phyloP scores from a whole-genome alignment of 2,113 vertebrate genomes.

The Notothenia coriiceps region DNA sequence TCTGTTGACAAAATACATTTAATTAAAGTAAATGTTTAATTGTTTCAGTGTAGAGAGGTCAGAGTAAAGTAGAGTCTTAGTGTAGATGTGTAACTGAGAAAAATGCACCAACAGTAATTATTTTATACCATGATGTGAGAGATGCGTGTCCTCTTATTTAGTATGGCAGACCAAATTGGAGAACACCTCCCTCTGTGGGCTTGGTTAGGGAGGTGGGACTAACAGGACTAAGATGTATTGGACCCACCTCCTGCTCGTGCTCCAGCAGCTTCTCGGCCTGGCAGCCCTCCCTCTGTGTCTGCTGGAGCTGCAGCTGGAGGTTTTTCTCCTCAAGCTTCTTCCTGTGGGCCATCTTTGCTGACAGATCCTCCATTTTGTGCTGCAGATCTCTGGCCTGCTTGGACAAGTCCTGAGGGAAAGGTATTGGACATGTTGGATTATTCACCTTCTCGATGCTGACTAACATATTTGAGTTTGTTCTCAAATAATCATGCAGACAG shows the following conservation, averaged over 20 bases:
- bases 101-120: neutral
- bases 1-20: no score
- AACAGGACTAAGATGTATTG: neutral
- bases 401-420: slow-evolving; percentile 1
- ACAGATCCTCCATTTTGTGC: neutral
- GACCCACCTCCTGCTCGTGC: slow-evolving; percentile 53
- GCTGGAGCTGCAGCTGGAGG: slow-evolving; percentile 18
- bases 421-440: neutral
- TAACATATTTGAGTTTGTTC: neutral
- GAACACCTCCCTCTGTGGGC: neutral
- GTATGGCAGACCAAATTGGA: neutral
- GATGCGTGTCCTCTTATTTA: neutral
- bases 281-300: slow-evolving; percentile 9
- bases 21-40: no score
- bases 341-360: neutral
- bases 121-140: neutral
- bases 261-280: slow-evolving; percentile 31
- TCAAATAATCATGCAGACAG: neutral
- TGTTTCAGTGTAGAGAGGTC: no score
- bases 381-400: rapidly evolving
- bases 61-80: no score
- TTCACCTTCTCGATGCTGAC: neutral
- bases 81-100: no score
- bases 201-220: neutral
- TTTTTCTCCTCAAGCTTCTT: neutral